Percentiles rank a stretch among this genome's conserved stretches.
Evolutionary conservation across 2,113 vertebrate species (phyloP).

Genomic region (Aegithalos caudatus): DNA sequence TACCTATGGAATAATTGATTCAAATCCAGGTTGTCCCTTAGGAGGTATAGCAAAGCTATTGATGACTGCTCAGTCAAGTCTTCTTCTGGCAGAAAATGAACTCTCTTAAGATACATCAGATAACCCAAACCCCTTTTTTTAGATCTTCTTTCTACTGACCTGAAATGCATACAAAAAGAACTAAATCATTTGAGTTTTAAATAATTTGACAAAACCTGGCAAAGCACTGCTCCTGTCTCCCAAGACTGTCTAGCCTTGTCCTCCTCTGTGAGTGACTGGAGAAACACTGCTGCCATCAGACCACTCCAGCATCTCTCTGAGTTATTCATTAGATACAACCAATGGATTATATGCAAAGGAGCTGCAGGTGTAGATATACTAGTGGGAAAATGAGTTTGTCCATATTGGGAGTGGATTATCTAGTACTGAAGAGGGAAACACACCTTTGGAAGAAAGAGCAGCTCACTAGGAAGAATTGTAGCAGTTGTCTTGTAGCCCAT

Average conservation of each 20-base stretch:
- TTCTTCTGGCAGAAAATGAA: neutral
- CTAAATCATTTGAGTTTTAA: neutral
- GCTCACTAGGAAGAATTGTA: neutral
- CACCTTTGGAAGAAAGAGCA: neutral
- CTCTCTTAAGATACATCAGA: neutral
- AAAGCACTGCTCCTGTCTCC: neutral
- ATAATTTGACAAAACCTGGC: neutral
- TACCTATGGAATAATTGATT: neutral
- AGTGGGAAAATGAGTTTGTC: neutral
- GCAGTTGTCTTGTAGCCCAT: neutral
- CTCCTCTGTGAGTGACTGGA: neutral
- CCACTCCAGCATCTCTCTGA: neutral
- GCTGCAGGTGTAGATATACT: neutral
- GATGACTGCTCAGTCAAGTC: neutral
- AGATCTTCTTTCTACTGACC: neutral
- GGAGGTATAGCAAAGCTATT: neutral
- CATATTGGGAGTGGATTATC: neutral
- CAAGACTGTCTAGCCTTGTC: neutral
- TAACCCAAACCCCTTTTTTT: neutral
- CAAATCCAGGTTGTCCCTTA: neutral
- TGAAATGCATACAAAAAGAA: neutral
- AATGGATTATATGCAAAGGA: neutral
- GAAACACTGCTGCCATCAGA: neutral
- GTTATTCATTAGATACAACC: accelerated
- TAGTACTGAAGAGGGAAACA: neutral